Evolutionary conservation across 1,140 invertebrate species (phyloP).

Genomic region (Musca vetustissima): DNA sequence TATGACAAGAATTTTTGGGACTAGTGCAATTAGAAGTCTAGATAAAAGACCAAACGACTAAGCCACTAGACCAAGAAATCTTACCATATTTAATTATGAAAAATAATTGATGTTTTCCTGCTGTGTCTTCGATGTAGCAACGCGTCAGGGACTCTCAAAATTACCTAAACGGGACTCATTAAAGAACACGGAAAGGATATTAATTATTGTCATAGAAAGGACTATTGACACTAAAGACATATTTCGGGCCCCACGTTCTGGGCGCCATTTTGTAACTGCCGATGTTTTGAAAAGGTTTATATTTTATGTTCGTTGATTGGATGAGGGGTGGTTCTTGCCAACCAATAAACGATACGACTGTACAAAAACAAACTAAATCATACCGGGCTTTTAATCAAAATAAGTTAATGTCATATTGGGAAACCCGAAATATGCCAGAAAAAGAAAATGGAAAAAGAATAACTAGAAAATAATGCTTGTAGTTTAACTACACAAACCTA

Average conservation of each 20-base stretch:
- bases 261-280: neutral
- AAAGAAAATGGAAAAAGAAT: too few species aligned
- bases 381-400: too few species aligned
- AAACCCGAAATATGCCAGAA: too few species aligned
- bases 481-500: too few species aligned
- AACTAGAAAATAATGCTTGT: too few species aligned
- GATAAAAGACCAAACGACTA: neutral
- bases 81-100: neutral
- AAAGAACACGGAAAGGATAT: neutral
- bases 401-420: too few species aligned
- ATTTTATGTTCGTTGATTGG: neutral
- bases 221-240: neutral
- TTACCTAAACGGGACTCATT: neutral
- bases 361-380: too few species aligned
- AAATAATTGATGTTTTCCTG: neutral
- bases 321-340: neutral
- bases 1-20: neutral
- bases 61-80: neutral
- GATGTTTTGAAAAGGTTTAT: neutral
- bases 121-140: neutral
- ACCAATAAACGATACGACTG: too few species aligned
- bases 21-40: neutral
- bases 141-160: neutral
- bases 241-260: conserved; percentile 4
- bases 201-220: neutral